Conservation (phyloP, 2,113 vertebrate genomes). For the Galbula dea region DNA sequence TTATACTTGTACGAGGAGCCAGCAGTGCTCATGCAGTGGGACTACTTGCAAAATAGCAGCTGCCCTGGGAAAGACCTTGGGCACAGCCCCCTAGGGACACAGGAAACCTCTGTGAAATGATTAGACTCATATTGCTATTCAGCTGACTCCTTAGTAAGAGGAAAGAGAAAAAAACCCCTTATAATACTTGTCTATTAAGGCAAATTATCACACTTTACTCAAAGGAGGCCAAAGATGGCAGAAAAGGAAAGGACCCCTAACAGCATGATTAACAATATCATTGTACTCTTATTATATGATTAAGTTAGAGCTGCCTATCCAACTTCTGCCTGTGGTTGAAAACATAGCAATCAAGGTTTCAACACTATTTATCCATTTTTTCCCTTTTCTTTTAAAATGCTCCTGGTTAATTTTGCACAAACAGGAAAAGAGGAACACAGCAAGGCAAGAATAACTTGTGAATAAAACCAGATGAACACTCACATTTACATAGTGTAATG, state of each 20-base stretch:
- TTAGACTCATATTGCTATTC: background rate
- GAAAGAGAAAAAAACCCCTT: too few relatives aligned
- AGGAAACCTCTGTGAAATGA: background rate
- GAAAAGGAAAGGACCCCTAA: background rate
- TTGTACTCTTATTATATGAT: background rate
- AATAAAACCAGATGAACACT: constrained; percentile 59
- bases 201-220: constrained; percentile 27
- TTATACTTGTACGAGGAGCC: background rate
- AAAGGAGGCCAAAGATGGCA: background rate
- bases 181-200: background rate
- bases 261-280: background rate
- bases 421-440: constrained; percentile 46
- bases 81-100: background rate
- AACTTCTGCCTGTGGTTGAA: constrained; percentile 5
- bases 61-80: background rate
- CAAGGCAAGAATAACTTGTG: constrained; percentile 54
- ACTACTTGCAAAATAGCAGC: background rate
- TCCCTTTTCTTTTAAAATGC: background rate
- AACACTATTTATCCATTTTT: constrained; percentile 14
- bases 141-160: background rate
- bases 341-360: constrained; percentile 33
- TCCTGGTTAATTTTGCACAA: constrained; percentile 52
- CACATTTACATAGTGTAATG: constrained; percentile 57
- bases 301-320: background rate
- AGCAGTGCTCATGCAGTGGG: background rate